A percentile compares a stretch with the other conserved stretches of the same genome.
Conservation (phyloP, 2,113 vertebrate genomes). For the Cinclus mexicanus region DNA sequence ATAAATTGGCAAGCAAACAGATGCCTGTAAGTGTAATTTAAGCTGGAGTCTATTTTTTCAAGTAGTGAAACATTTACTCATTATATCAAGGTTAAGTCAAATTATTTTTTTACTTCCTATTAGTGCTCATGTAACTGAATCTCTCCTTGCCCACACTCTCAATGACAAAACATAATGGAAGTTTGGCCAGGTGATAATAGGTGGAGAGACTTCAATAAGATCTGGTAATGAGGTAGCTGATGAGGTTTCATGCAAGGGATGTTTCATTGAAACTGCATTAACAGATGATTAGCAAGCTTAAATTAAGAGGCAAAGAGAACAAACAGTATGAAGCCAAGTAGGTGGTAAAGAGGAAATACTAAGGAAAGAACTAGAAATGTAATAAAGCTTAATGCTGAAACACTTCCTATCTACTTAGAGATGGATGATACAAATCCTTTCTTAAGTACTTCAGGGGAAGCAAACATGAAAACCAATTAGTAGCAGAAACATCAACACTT, state of each 20-base stretch:
- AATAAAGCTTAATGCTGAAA: slow-evolving; percentile 12
- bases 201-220: slow-evolving; percentile 18
- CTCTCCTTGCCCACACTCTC: not conserved
- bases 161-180: slow-evolving; percentile 35
- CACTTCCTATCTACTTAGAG: slow-evolving; percentile 9
- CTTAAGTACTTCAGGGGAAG: not conserved
- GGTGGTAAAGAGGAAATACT: slow-evolving; percentile 15
- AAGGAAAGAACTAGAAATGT: slow-evolving; percentile 9
- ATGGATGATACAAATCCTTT: not conserved
- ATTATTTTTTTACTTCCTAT: not conserved
- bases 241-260: slow-evolving; percentile 35
- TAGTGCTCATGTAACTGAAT: not conserved
- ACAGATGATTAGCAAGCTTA: slow-evolving; percentile 40
- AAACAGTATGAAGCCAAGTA: slow-evolving; percentile 23
- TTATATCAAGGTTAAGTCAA: not conserved
- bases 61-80: not conserved
- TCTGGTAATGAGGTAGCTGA: slow-evolving; percentile 43
- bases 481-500: not conserved
- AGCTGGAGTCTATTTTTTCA: not conserved
- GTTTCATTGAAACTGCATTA: slow-evolving; percentile 36
- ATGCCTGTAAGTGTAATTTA: not conserved
- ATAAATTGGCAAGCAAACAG: not conserved
- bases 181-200: slow-evolving; percentile 17
- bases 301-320: slow-evolving; percentile 30
- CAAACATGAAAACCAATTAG: slow-evolving; percentile 21